Evolutionary conservation across 2,888 invertebrate genomes (phyloP).

Genomic region (Stomorhina lunata): DNA sequence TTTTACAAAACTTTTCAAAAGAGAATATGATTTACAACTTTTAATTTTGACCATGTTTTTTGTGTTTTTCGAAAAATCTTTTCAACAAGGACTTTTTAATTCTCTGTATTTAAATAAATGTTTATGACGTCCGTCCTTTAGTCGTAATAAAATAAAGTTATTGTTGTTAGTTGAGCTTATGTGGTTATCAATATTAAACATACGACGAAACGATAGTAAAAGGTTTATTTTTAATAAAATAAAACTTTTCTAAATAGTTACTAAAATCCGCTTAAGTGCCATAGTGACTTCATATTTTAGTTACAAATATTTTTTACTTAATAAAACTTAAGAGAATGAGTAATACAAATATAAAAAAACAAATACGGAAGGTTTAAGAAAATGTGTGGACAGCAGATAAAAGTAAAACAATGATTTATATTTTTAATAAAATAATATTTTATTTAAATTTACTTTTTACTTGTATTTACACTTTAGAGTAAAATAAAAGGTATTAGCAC

Average conservation of each 20-base stretch:
- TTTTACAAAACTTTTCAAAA: not conserved
- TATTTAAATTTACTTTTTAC: not conserved
- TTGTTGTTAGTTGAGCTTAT: slow-evolving; percentile 58
- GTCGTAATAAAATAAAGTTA: slow-evolving; percentile 60
- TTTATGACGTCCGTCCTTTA: slow-evolving; percentile 19
- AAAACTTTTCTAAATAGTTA: slow-evolving; percentile 39
- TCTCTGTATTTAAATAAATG: slow-evolving; percentile 44
- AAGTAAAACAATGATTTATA: slow-evolving; percentile 53
- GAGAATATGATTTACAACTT: slow-evolving; percentile 67
- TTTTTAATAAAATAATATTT: slow-evolving; percentile 14
- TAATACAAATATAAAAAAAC: not conserved
- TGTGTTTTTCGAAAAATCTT: not conserved
- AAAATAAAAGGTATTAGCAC: not conserved
- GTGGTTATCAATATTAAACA: slow-evolving; percentile 62
- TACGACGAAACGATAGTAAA: slow-evolving; percentile 30
- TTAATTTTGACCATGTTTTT: slow-evolving; percentile 67
- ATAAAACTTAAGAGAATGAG: not conserved
- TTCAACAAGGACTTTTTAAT: slow-evolving; percentile 32
- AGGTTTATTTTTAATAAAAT: slow-evolving; percentile 7
- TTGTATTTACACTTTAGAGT: not conserved
- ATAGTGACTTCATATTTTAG: slow-evolving; percentile 58
- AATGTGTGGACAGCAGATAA: slow-evolving; percentile 60
- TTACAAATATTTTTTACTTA: slow-evolving; percentile 33
- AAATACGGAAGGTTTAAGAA: slow-evolving; percentile 34
- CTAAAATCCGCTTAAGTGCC: slow-evolving; percentile 61